phyloP scores from a whole-genome alignment of 2,888 invertebrate genomes.

The Stenotaenia linearis region DNA sequence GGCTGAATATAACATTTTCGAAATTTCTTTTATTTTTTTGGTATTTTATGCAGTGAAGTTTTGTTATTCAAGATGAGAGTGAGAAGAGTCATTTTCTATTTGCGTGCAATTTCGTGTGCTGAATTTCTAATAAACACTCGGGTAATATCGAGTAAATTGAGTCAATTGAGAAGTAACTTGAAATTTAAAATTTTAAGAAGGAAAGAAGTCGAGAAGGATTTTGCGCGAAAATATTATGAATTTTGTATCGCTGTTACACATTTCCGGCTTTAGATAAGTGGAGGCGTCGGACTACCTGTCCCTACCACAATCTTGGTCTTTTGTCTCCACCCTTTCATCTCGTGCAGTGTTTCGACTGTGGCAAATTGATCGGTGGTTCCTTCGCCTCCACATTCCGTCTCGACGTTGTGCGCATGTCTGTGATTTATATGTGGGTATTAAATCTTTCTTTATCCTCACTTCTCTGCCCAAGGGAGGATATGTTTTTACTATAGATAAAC shows the following conservation, averaged over 20 bases:
- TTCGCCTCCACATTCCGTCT: constrained; percentile 12
- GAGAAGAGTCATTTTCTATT: constrained; percentile 24
- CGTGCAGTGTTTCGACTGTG: constrained; percentile 11
- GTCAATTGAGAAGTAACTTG: not conserved
- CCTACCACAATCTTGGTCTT: not conserved
- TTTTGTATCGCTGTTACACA: too few relatives aligned
- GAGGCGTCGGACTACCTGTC: constrained; percentile 5
- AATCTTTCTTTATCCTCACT: constrained; percentile 19
- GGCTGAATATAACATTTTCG: too few relatives aligned
- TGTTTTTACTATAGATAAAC: constrained; percentile 19
- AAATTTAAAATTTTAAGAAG: too few relatives aligned
- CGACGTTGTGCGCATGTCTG: constrained; percentile 19
- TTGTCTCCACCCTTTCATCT: not conserved
- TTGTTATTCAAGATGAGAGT: not conserved
- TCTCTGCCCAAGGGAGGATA: constrained; percentile 1
- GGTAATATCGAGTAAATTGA: not conserved
- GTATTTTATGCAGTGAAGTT: constrained; percentile 3
- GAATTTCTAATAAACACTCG: not conserved
- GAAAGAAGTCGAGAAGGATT: too few relatives aligned
- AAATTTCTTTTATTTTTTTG: not conserved
- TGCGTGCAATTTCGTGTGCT: not conserved
- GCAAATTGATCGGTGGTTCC: constrained; percentile 12
- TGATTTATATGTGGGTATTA: constrained; percentile 17
- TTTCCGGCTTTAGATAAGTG: not conserved
- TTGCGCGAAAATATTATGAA: too few relatives aligned